A percentile compares a stretch with the other conserved stretches of the same genome.
Evolutionary conservation across 2,113 vertebrate genomes (phyloP).

Genomic region (Scolopax mira): DNA sequence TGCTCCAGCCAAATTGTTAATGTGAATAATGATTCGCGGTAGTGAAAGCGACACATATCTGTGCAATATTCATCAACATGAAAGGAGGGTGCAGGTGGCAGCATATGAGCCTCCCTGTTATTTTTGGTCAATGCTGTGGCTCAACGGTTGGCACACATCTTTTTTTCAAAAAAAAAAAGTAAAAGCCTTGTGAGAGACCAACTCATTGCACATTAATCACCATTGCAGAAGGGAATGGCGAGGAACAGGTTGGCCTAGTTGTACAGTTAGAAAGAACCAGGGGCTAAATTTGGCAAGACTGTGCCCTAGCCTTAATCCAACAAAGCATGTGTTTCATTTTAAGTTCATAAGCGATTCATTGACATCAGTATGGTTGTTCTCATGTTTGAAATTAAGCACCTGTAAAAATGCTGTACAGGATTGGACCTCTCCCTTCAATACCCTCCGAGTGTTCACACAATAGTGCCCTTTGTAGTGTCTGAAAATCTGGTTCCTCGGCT

Average conservation of each 20-base stretch:
- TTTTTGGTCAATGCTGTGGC: background rate
- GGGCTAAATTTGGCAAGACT: background rate
- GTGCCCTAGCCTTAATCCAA: background rate
- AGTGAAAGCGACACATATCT: background rate
- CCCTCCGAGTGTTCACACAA: background rate
- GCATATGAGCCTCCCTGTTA: background rate
- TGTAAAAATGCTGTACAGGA: background rate
- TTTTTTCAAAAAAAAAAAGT: background rate
- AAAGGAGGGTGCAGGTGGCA: background rate
- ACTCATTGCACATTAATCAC: background rate
- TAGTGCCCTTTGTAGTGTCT: conserved; percentile 17
- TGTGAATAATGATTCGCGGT: background rate
- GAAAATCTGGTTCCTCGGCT: conserved; percentile 43
- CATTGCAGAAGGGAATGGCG: background rate
- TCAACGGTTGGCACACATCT: background rate
- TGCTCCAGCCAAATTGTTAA: background rate
- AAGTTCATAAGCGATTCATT: background rate
- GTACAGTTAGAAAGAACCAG: conserved; percentile 4
- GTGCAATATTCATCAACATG: background rate
- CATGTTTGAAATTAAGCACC: conserved; percentile 1
- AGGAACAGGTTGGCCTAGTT: background rate
- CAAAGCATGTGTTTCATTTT: conserved; percentile 16
- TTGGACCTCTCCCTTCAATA: conserved; percentile 10
- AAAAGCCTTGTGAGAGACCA: background rate
- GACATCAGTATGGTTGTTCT: conserved; percentile 13